Evolutionary conservation across 2,888 invertebrate genomes (phyloP), one percentile per base, ranked within the genome.

Genomic region (Nemotelus nigrinus): DNA sequence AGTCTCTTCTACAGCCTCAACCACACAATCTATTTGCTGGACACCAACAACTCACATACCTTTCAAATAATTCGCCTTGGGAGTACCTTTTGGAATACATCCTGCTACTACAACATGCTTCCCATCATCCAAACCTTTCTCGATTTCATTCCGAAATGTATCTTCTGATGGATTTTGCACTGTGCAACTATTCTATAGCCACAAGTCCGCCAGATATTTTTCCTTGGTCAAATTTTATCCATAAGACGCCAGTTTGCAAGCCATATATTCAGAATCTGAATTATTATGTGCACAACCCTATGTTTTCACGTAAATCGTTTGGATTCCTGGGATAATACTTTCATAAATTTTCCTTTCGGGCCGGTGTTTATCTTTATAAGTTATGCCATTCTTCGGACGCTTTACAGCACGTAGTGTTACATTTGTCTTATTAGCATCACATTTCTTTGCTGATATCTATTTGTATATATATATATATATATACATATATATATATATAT

Each of bases 261-360:
- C 97, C 99, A 99, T 99, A 85, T 99, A 99, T 88, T 99, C 99
- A 0, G 96, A 95, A 86, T 99, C 99, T 0, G 97, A 97, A 85
- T 93, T 97, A 87, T 99, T 99, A 88, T 99, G 99, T 0, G 98
- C 94, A 86, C 98, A 99, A 3, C 98, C 98, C 98, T 98, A 98
- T 78, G 98, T 98, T 88, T 96, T 96, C 2, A 98, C 90, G 83
- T 92, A 96, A 65, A 97, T 91, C 64, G 89, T 92, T 86, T 95
- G 93, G 0, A 94, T 95, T 1, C 96, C 91, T 83, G 91, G 91
- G 44, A 91, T 90, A 68, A 91, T 88, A 85, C 91, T 91, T 81
- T 90, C 89, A 77, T 90, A 84, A 74, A 90, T 87, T 77, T 88
- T 84, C 82, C 88, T 89, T 84, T 89, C 89, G 2, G 64, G 78